Conservation (phyloP, 2,113 vertebrate species). For the Paramisgurnus dabryanus region DNA sequence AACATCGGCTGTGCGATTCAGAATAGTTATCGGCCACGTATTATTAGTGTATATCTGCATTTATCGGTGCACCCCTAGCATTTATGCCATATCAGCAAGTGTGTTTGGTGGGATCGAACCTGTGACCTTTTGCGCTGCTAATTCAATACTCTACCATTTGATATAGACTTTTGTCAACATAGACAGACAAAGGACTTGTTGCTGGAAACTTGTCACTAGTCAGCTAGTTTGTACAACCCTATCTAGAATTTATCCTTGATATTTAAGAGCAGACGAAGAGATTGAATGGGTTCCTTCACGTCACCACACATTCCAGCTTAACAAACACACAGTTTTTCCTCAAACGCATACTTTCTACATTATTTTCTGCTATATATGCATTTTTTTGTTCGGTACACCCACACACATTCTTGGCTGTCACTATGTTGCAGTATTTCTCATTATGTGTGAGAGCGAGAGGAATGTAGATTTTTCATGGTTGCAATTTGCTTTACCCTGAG, state of each 20-base stretch:
- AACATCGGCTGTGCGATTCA: too few species aligned
- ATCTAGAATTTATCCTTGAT: conserved; percentile 28
- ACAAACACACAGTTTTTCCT: conserved; percentile 14
- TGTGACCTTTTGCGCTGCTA: too few species aligned
- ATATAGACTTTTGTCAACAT: too few species aligned
- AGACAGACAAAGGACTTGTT: too few species aligned
- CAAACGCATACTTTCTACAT: conserved; percentile 21
- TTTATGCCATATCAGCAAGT: too few species aligned
- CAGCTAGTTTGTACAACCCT: not conserved
- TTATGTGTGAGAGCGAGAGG: not conserved
- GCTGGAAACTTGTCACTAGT: too few species aligned
- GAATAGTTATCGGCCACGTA: too few species aligned
- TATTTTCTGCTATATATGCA: not conserved
- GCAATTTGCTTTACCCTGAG: not conserved
- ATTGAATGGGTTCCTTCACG: conserved; percentile 25
- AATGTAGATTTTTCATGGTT: not conserved
- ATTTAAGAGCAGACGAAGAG: conserved; percentile 26
- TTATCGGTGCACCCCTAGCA: too few species aligned
- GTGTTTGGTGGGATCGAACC: too few species aligned
- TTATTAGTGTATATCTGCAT: too few species aligned
- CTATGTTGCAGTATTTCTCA: conserved; percentile 39
- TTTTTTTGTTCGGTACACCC: not conserved
- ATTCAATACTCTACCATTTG: too few species aligned
- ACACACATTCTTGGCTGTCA: conserved; percentile 30
- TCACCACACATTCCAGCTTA: conserved; percentile 42